Percentiles rank a stretch among this genome's conserved stretches.
Evolutionary conservation across 1,140 invertebrate genomes (phyloP).

Genomic region (Coboldia fuscipes): DNA sequence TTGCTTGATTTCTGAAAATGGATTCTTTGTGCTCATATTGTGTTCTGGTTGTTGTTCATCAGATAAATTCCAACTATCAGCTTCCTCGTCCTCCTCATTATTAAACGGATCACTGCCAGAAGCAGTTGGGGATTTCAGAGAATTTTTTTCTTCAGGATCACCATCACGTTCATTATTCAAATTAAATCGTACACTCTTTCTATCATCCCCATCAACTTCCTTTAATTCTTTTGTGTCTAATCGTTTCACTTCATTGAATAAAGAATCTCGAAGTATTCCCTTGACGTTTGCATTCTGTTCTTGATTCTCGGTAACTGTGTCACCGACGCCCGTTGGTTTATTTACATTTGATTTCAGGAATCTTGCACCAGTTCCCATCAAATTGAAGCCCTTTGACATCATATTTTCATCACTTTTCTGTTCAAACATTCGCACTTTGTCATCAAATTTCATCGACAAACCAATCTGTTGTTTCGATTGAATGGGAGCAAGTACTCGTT

Average conservation of each 20-base stretch:
- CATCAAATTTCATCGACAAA: slow-evolving; percentile 7
- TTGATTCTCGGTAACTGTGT: not conserved
- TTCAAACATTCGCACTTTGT: not conserved
- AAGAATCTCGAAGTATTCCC: slow-evolving; percentile 46
- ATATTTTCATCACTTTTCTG: not conserved
- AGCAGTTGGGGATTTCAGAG: slow-evolving; percentile 9
- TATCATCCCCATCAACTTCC: slow-evolving; percentile 34
- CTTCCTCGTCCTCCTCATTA: slow-evolving; percentile 7
- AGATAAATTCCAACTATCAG: too few species aligned
- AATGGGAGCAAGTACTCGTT: too few species aligned
- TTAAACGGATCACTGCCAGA: slow-evolving; percentile 4
- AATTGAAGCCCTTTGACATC: slow-evolving; percentile 6
- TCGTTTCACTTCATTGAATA: slow-evolving; percentile 13
- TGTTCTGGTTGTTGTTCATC: too few species aligned
- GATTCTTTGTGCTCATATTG: too few species aligned
- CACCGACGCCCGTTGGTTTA: slow-evolving; percentile 8
- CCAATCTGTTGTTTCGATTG: slow-evolving; percentile 12
- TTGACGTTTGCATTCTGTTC: slow-evolving; percentile 19
- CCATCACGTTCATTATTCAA: slow-evolving; percentile 20
- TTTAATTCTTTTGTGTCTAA: slow-evolving; percentile 8
- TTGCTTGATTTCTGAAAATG: too few species aligned
- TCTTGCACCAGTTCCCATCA: slow-evolving; percentile 30
- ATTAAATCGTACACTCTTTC: slow-evolving; percentile 46
- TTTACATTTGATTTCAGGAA: slow-evolving; percentile 44
- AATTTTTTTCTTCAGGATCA: slow-evolving; percentile 10